Evolutionary conservation across 2,797 vertebrate genomes (phyloP), one percentile per base, ranked within the genome.

Genomic region (Semaprochilodus insignis): DNA sequence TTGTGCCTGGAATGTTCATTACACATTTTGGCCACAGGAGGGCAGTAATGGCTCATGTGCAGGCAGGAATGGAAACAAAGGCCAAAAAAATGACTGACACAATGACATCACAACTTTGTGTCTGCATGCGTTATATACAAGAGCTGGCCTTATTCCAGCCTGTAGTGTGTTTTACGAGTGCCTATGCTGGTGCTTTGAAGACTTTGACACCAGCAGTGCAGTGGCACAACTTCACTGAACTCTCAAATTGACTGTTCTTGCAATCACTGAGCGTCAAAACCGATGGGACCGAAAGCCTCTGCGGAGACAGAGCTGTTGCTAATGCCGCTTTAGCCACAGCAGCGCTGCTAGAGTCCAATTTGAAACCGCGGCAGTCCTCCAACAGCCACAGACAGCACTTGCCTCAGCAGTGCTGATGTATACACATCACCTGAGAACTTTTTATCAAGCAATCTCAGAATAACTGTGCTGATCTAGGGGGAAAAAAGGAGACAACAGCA

Each of bases 11-110:
- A 44, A 44, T 2, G 40, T 44, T 44, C 8, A 10, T 73, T 31
- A 55, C 66, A 36, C 16, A 77, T n/a, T 67, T 55, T 40, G 27
- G 3, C 91, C 95, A 96, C 93, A 90, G 67, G 95, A 91, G 94
- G 95, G 94, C 93, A 95, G 91, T 93, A 81, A 93, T 90, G 89
- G 92, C 88, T 83, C 92, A 92, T 78, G 82, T 62, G 89, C 71
- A 78, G 40, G 48, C 71, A 75, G 52, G 36, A 78, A 60, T 31
- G 15, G 7, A 76, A 23, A 52, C 69, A 48, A 79, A 16, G 73
- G 66, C 0, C 40, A 44, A 16, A 6, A 52, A 73, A 72, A 78
- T 25, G 57, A 81, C 21, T 19, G 5, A 52, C 25, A 48, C 11
- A 34, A 59, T 23, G 5, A 78, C 27, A 31, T 55, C 6, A 48